Conservation (phyloP, 2,113 vertebrate species). For the Phycodurus eques region DNA sequence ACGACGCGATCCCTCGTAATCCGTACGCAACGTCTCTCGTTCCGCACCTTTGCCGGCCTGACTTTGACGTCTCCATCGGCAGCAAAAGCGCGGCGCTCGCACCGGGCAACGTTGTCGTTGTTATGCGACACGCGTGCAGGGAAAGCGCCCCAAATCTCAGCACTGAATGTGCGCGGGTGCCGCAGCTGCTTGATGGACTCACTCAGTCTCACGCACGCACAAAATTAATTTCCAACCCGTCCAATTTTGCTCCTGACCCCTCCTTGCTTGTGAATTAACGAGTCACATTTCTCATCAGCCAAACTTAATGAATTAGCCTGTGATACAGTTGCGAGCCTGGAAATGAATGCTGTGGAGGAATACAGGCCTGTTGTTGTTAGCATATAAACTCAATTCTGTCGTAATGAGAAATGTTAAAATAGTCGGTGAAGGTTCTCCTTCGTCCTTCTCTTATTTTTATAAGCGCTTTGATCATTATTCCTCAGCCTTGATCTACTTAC, state of each 20-base stretch:
- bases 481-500: conserved; percentile 48
- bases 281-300: conserved; percentile 55
- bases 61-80: conserved; percentile 11
- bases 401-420: conserved; percentile 11
- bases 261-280: conserved; percentile 41
- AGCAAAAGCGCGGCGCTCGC: neutral
- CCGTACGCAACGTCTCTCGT: conserved; percentile 3
- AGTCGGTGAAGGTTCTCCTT: conserved; percentile 13
- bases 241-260: conserved; percentile 42
- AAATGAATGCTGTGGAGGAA: conserved; percentile 39
- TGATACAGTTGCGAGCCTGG: conserved; percentile 47
- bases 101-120: neutral
- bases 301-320: conserved; percentile 57
- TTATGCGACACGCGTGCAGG: neutral
- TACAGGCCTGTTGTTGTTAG: conserved; percentile 13
- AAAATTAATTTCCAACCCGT: conserved; percentile 38
- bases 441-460: conserved; percentile 33
- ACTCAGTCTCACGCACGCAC: conserved; percentile 1
- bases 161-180: neutral
- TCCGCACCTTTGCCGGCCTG: conserved; percentile 8
- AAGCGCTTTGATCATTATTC: conserved; percentile 54
- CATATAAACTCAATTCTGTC: conserved; percentile 2
- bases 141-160: too few species aligned
- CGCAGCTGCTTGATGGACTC: neutral
- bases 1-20: conserved; percentile 38